Percentiles rank a stretch among this genome's conserved stretches.
Evolutionary conservation across 2,113 vertebrate genomes (phyloP).

Genomic region (cattle (Bos taurus)): ARS-UCD2.0 NC_037355.1:6476501-6477000

Average conservation of each 20-base stretch:
- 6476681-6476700: background rate
- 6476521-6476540: background rate
- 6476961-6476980: too few species aligned
- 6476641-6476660: background rate
- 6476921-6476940: background rate
- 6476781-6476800: background rate
- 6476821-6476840: background rate
- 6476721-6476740: too few species aligned
- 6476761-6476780: background rate
- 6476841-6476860: background rate
- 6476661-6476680: background rate
- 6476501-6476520: background rate
- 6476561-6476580: background rate
- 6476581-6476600: background rate
- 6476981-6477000: too few species aligned
- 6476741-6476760: background rate
- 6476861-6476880: background rate
- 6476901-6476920: background rate
- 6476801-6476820: background rate
- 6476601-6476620: background rate
- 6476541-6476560: background rate
- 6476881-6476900: background rate
- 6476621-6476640: background rate
- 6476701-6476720: background rate
- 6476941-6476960: too few species aligned